phyloP scores from a whole-genome alignment of 2,113 vertebrate species.

The Patagioenas fasciata region DNA sequence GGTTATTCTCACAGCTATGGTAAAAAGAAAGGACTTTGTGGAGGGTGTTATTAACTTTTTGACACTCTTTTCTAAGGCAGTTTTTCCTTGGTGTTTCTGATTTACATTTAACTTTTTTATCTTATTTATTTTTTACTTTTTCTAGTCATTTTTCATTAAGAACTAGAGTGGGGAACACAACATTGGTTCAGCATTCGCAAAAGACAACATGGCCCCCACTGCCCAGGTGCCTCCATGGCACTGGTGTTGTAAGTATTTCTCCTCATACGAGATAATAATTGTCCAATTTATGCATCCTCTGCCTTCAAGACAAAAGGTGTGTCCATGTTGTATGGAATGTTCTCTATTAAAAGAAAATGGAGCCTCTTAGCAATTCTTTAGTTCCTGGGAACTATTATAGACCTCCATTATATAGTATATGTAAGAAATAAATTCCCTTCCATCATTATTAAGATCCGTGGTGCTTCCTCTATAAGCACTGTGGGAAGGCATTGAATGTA shows the following conservation, averaged over 20 bases:
- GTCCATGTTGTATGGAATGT: background rate
- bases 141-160: background rate
- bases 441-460: background rate
- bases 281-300: background rate
- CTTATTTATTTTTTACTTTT: background rate
- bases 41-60: background rate
- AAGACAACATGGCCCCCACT: background rate
- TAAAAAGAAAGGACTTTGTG: background rate
- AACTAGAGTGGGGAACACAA: background rate
- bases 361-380: background rate
- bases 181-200: background rate
- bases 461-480: background rate
- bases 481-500: background rate
- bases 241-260: background rate
- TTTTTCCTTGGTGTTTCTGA: background rate
- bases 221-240: rapidly evolving
- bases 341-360: background rate
- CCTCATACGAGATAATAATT: background rate
- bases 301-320: background rate
- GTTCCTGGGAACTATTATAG: background rate
- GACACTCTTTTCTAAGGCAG: background rate
- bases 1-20: background rate
- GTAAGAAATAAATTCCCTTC: background rate
- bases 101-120: background rate
- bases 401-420: background rate